Base-by-base conservation (phyloP, 2,888 invertebrate genomes). In the Chirona hameri region DNA sequence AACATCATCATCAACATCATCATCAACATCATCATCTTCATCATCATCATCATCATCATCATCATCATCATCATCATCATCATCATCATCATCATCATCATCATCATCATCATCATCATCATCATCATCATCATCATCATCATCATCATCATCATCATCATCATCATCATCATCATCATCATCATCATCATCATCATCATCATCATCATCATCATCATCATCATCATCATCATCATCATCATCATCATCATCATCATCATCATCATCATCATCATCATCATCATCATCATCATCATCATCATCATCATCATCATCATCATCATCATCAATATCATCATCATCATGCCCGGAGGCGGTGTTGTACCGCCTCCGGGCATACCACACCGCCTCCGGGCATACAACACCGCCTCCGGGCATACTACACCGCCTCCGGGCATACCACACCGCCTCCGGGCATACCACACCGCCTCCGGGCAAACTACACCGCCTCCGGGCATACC, bases 201-300 rank as follows among this genome's bases (percentile, higher is more conserved):
- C 82, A 81, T 81, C 5, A 82, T 52, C 81, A 81, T 82, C 82
- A 14, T 82, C 81, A 82, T 9, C 82, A 14, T 0, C 82, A 81
- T 12, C 82, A 82, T 81, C 82, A 81, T 82, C 82, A 82, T 3
- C 2, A 81, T 82, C 81, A 81, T 9, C 82, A 82, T 3, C 5
- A 82, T 81, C 82, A 81, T 82, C 82, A 81, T 82, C 81, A 79
- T 82, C 82, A 5, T 81, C 82, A 79, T 81, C 82, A 29, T 82
- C 82, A 5, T 82, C 82, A 79, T 82, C 82, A 29, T 81, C 81
- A 79, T 81, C 82, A 5, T 82, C 82, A 81, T 82, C 82, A 82
- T 82, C 65, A 65, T 65, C 65, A 1, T n/a, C 81, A 81, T 57
- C 81, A 81, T 57, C 81, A 81, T 55, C 57, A 57, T 57, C 81